These are phyloP conservation scores for Microhierax caerulescens DNA, from an alignment of 2,797 vertebrate species.

Conservation along the genomic window DNA sequence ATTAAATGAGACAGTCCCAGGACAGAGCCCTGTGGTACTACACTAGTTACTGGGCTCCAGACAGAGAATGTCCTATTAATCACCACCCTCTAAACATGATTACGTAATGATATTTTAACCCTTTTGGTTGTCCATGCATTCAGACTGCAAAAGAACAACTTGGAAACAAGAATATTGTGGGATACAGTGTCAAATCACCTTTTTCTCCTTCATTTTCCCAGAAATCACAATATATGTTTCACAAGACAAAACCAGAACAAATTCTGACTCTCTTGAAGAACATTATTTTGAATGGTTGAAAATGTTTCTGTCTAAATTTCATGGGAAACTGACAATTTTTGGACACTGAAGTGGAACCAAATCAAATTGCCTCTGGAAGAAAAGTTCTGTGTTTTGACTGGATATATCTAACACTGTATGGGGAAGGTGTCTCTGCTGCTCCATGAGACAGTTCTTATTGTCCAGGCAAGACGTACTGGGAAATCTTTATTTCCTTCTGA, in stretches of 20 bases:
- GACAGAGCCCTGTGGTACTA: not conserved
- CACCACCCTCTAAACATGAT: not conserved
- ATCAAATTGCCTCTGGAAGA: not conserved
- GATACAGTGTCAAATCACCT: not conserved
- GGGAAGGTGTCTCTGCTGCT: not conserved
- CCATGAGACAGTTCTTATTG: not conserved
- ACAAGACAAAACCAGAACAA: not conserved
- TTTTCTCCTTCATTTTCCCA: not conserved
- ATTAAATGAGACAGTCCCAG: not conserved
- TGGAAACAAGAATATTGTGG: not conserved
- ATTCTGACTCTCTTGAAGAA: not conserved
- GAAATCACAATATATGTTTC: not conserved
- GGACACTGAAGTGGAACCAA: not conserved
- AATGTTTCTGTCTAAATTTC: not conserved
- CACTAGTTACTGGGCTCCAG: not conserved
- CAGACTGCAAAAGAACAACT: not conserved
- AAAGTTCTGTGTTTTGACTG: not conserved
- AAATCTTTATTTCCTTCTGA: not conserved
- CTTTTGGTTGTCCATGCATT: fast-evolving
- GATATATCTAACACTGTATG: not conserved
- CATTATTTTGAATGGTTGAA: not conserved
- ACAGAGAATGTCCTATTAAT: not conserved
- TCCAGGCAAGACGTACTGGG: too few relatives aligned
- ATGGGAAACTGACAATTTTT: not conserved
- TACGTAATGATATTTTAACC: not conserved